Percentiles rank a stretch among this genome's conserved stretches.
phyloP scores from a whole-genome alignment of 2,888 invertebrate species.

The Mythimna loreyi region DNA sequence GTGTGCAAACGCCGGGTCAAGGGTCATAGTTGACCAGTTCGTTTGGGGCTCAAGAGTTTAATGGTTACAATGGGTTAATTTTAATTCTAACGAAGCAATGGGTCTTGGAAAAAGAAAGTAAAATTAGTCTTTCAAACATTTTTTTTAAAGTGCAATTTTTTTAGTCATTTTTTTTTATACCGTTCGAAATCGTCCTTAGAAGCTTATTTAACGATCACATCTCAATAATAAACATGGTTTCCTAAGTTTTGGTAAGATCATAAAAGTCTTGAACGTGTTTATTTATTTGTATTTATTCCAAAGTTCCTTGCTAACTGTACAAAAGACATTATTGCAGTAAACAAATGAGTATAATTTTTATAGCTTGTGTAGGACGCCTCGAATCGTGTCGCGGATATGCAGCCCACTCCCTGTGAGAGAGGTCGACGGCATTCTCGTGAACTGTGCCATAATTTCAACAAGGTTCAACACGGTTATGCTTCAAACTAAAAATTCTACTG shows the following conservation, averaged over 20 bases:
- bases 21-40: too few species aligned
- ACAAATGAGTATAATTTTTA: slow-evolving; percentile 39
- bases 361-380: slow-evolving; percentile 43
- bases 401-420: slow-evolving; percentile 32
- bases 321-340: slow-evolving; percentile 6
- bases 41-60: too few species aligned
- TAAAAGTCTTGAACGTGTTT: neutral
- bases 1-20: too few species aligned
- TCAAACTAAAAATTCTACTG: neutral
- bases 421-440: slow-evolving; percentile 41
- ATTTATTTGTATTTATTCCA: neutral
- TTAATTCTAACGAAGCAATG: too few species aligned
- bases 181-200: too few species aligned
- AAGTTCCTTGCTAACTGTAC: neutral
- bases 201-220: neutral
- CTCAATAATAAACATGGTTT: neutral
- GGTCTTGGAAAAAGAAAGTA: too few species aligned
- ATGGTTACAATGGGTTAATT: too few species aligned
- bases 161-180: too few species aligned
- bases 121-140: too few species aligned
- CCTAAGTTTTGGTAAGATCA: neutral
- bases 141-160: too few species aligned
- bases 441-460: slow-evolving; percentile 19
- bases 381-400: slow-evolving; percentile 34
- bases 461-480: slow-evolving; percentile 1